A percentile compares a stretch with the other conserved stretches of the same genome.
Evolutionary conservation across 2,888 invertebrate species (phyloP).

Genomic region (Drosophila paramelanica): DNA sequence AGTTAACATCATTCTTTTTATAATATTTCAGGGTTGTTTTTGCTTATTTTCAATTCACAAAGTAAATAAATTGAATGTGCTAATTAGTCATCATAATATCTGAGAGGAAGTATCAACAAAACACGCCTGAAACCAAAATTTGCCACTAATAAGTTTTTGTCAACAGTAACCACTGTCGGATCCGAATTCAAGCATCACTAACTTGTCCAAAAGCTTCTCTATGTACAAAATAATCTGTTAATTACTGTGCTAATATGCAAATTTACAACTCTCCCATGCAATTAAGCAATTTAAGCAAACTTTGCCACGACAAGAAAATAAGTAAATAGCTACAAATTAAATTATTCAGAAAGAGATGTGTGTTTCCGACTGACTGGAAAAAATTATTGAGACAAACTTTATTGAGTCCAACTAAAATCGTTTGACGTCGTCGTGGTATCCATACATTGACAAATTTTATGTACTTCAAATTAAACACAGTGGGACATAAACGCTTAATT

Average conservation of each 20-base stretch:
- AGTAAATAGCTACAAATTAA: not conserved
- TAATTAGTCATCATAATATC: conserved; percentile 7
- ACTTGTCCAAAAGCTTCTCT: conserved; percentile 3
- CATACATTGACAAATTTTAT: conserved; percentile 2
- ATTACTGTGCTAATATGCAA: conserved; percentile 31
- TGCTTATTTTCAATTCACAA: conserved; percentile 15
- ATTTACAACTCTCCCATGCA: conserved; percentile 17
- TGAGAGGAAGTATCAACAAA: not conserved
- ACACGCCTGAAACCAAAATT: not conserved
- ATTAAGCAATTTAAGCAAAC: conserved; percentile 1
- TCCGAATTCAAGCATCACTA: conserved; percentile 8
- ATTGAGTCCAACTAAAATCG: not conserved
- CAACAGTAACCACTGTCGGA: conserved; percentile 1
- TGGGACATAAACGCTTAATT: conserved; percentile 40
- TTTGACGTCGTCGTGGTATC: conserved; percentile 1
- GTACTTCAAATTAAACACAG: conserved; percentile 25
- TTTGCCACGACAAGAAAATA: conserved; percentile 11
- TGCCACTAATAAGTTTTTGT: conserved; percentile 8
- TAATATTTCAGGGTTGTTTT: conserved; percentile 27
- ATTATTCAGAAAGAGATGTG: not conserved
- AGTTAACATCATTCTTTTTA: not conserved
- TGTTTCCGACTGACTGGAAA: not conserved
- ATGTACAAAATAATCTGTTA: not conserved
- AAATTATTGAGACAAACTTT: not conserved
- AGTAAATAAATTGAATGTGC: conserved; percentile 13